phyloP scores from a whole-genome alignment of 1,140 invertebrate genomes.

The Stegodyphus dumicola region DNA sequence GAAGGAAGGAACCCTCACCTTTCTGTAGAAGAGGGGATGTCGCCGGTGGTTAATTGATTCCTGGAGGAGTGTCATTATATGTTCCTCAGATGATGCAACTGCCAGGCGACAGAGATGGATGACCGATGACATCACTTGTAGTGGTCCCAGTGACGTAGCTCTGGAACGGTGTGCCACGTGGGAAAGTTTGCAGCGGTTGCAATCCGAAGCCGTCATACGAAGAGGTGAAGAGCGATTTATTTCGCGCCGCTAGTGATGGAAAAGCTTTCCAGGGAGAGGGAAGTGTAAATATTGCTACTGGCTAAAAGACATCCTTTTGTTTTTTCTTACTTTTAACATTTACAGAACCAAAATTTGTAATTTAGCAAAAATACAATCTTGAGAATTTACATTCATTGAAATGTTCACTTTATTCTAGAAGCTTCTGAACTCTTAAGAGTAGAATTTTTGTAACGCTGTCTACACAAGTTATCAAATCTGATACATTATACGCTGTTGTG shows the following conservation, averaged over 20 bases:
- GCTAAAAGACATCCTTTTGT: too few species aligned
- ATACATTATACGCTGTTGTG: too few species aligned
- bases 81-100: conserved; percentile 18
- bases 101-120: conserved; percentile 49
- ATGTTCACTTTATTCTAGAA: too few species aligned
- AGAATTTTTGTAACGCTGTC: too few species aligned
- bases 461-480: too few species aligned
- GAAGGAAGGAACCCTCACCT: conserved; percentile 3
- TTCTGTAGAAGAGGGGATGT: conserved; percentile 21
- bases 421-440: too few species aligned
- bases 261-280: too few species aligned
- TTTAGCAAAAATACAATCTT: too few species aligned
- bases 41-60: conserved; percentile 53
- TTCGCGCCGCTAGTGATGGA: background rate
- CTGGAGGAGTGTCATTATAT: conserved; percentile 48
- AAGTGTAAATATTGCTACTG: too few species aligned
- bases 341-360: too few species aligned
- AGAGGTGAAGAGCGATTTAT: conserved; percentile 35
- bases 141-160: conserved; percentile 38
- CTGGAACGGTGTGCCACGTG: conserved; percentile 5
- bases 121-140: conserved; percentile 46
- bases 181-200: conserved; percentile 31
- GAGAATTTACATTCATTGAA: too few species aligned
- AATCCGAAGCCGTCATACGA: conserved; percentile 6
- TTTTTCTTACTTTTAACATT: too few species aligned